A percentile compares a stretch with the other conserved stretches of the same genome.
Evolutionary conservation across 2,888 invertebrate genomes (phyloP).

Genomic region (Drosophila acutilabella): DNA sequence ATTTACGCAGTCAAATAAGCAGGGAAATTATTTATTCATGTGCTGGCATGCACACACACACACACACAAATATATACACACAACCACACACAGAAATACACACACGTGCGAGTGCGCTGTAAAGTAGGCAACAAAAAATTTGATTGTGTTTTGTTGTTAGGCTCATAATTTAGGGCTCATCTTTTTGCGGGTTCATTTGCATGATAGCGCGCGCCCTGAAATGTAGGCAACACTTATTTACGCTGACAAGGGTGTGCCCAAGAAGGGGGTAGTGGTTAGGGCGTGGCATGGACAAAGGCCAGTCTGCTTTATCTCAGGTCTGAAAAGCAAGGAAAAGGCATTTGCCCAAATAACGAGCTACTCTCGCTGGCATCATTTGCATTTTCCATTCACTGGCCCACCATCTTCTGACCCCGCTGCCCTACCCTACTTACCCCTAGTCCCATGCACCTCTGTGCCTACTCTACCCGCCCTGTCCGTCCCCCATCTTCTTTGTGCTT

Average conservation of each 20-base stretch:
- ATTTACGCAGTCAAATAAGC: constrained; percentile 32
- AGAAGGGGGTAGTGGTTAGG: background rate
- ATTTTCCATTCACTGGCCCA: constrained; percentile 32
- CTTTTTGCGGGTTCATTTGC: constrained; percentile 51
- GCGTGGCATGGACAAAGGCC: constrained; percentile 3
- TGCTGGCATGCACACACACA: constrained; percentile 8
- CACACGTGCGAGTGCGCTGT: constrained; percentile 4
- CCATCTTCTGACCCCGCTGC: constrained; percentile 4
- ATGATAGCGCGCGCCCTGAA: constrained; percentile 29
- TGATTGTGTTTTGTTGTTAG: constrained; percentile 35
- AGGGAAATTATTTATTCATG: constrained; percentile 69
- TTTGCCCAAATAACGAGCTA: constrained; percentile 40
- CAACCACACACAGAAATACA: background rate
- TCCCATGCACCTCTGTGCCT: too few species aligned
- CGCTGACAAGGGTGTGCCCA: constrained; percentile 27
- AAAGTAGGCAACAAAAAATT: constrained; percentile 42
- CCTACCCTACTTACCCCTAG: background rate
- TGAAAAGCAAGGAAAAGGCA: constrained; percentile 23
- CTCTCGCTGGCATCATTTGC: constrained; percentile 46
- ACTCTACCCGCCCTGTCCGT: background rate
- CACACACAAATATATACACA: constrained; percentile 10
- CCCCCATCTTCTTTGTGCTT: background rate
- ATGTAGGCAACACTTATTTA: constrained; percentile 66
- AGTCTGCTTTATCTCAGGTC: constrained; percentile 38
- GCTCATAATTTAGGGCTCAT: constrained; percentile 60